Conservation (phyloP, 2,888 invertebrate genomes). For the Diadromus collaris region DNA sequence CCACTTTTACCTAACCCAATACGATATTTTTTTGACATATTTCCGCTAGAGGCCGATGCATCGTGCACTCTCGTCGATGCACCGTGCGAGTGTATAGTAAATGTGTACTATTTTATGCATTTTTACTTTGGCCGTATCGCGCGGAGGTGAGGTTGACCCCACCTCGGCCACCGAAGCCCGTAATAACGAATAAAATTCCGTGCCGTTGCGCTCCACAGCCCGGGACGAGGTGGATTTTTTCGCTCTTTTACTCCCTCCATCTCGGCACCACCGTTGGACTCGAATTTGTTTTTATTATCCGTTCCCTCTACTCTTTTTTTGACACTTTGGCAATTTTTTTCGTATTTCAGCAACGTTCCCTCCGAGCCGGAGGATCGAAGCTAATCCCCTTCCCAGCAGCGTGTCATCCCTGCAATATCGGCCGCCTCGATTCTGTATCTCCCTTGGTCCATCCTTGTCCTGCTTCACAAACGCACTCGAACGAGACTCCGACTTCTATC, state of each 20-base stretch:
- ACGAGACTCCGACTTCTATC: background rate
- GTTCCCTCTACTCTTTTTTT: slow-evolving; percentile 20
- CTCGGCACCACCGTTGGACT: slow-evolving; percentile 7
- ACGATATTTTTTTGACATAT: background rate
- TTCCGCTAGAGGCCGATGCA: background rate
- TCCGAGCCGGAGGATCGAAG: slow-evolving; percentile 31
- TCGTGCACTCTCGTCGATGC: background rate
- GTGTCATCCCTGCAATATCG: slow-evolving; percentile 44
- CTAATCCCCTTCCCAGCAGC: slow-evolving; percentile 42
- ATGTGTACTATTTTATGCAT: slow-evolving; percentile 14
- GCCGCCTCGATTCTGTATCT: slow-evolving; percentile 12
- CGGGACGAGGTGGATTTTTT: slow-evolving; percentile 1
- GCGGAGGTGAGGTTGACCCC: slow-evolving; percentile 1
- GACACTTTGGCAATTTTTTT: slow-evolving; percentile 4
- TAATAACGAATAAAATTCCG: slow-evolving; percentile 46
- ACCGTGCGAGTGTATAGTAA: background rate
- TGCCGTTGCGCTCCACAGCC: slow-evolving; percentile 15
- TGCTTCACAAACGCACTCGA: background rate
- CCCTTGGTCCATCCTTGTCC: background rate
- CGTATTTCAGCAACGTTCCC: slow-evolving; percentile 4
- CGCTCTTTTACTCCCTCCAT: slow-evolving; percentile 4
- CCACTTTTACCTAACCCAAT: too few relatives aligned
- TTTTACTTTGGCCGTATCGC: background rate
- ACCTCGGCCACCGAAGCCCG: slow-evolving; percentile 19
- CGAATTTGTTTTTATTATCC: slow-evolving; percentile 29